Evolutionary conservation across 2,888 invertebrate genomes (phyloP), one percentile per base, ranked within the genome.

Genomic region (Nomada fabriciana): DNA sequence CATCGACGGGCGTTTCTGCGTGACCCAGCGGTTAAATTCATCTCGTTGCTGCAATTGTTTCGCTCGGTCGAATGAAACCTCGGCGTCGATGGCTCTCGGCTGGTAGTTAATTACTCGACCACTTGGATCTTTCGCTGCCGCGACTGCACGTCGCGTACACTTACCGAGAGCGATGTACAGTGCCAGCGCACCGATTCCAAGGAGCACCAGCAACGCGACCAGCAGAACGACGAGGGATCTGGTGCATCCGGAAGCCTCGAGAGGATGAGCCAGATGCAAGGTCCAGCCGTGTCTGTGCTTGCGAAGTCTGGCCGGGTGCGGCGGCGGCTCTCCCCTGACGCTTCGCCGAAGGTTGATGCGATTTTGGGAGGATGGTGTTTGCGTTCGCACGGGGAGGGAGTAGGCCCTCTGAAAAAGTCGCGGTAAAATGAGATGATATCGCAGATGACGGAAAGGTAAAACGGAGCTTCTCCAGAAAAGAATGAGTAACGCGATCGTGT

Each of bases 281-380:
- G 92, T 93, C 93, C 93, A 93, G 42, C 93, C 93, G 75, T 91
- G 92, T 60, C 93, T 91, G 83, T 92, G 91, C 79, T 93, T 93
- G n/a, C 88, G 91, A 13, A 93, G 88, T 67, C 90, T 86, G 9
- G 93, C 93, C 25, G 93, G 93, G 85, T 93, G 91, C 55, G 93
- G 93, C 52, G 93, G 91, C 47, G 93, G 92, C 76, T 93, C 93
- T 52, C 92, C 93, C 75, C 93, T 86, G 20, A 91, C 93, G 83
- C 93, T 93, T 78, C 92, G 89, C 42, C 93, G 91, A 10, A 92
- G 83, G 86, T 93, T 93, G 42, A 89, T 91, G 47, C 93, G 92
- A 89, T 93, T 93, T 76, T 93, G 93, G 55, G 92, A 92, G 69
- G 91, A 91, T 76, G 93, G 92, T 47, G 91, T 93, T 65, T 92